Base-by-base conservation (phyloP, 2,888 invertebrate genomes). In the Pachydiplax longipennis region DNA sequence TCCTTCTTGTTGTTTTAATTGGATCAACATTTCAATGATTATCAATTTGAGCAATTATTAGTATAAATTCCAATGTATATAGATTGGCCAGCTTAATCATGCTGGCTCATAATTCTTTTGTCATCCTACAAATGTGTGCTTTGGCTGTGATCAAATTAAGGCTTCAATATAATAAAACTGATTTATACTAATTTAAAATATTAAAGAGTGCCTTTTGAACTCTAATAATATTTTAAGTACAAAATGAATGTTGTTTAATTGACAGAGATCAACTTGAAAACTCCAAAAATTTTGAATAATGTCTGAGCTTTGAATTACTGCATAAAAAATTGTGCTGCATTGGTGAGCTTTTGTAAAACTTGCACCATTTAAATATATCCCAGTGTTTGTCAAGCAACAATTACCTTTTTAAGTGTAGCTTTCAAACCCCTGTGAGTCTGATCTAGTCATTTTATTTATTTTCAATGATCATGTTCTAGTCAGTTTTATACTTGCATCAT, bases 401-500 rank as follows among this genome's bases (percentile, higher is more conserved):
- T 61, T 61, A 87, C 58, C 8, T 65, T 87, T 37, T 37, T 65
- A 31, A 87, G 61, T 61, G 31, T 37, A 87, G 61, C 87, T 87
- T 87, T 87, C 87, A 87, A 87, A 87, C 87, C 87, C 87, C 87
- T 87, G 87, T 87, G 87, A 87, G 37, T 83, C 58, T 61, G 65
- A 61, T 87, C 87, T 87, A 87, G 87, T 87, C 87, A 87, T 65
- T 87, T 65, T 65, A 87, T 87, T 87, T 22, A 61, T 87, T 87
- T 87, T 22, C 15, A 61, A 61, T 87, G 22, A 65, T 37, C 35
- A 35, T 73, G 73, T 87, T 65, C 65, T 87, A 87, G 87, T 87
- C 61, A 61, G 37, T 87, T 40, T 61, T 87, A 40, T 37, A 87
- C 53, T 58, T 53, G n/a, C 31, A 58, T 83, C 53, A 53, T 53